Evolutionary conservation across 1,140 invertebrate species (phyloP), one percentile per base, ranked within the genome.

Genomic region (Cydia strobilella): DNA sequence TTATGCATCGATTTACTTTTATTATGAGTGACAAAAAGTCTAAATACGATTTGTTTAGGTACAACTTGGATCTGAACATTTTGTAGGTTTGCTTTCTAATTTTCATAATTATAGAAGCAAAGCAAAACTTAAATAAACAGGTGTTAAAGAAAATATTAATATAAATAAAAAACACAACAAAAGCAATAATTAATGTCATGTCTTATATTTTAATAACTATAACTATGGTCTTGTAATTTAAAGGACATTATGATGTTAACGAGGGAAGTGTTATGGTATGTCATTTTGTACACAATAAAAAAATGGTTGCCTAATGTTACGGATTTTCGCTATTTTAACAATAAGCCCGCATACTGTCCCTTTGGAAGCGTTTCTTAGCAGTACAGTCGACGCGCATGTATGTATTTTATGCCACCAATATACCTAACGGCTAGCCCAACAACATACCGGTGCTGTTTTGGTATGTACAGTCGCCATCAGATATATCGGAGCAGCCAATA

Each of bases 281-380:
- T 59, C 54, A 23, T 59, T 59, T 59, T 59, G 54, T 59, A 59
- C 54, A 23, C 54, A 59, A 59, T 59, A 59, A 59, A 59, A n/a
- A n/a, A 59, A 59, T 23, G 54, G 54, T 59, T 59, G 54, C 54
- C 54, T 23, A 59, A 59, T 59, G 9, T 59, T 7, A 59, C 54
- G 7, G 20, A 18, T 23, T 59, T 59, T 59, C 10, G 2, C 20
- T 59, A 3, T 23, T 59, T 7, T n/a, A 51, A 51, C 31, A 6
- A 6, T 39, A 45, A 45, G 42, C 2, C 51, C 51, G 2, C 2
- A n/a, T n/a, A 45, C 10, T 13, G 4, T 12, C 15, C 42, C 42
- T 13, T 45, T 13, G 15, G 12, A 45, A 4, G 15, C 42, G 10
- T 3, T 13, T 15, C 42, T 45, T 45, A 15, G 0, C 42, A 13